phyloP scores from a whole-genome alignment of 1,140 invertebrate species.

The Calephelis virginiensis region DNA sequence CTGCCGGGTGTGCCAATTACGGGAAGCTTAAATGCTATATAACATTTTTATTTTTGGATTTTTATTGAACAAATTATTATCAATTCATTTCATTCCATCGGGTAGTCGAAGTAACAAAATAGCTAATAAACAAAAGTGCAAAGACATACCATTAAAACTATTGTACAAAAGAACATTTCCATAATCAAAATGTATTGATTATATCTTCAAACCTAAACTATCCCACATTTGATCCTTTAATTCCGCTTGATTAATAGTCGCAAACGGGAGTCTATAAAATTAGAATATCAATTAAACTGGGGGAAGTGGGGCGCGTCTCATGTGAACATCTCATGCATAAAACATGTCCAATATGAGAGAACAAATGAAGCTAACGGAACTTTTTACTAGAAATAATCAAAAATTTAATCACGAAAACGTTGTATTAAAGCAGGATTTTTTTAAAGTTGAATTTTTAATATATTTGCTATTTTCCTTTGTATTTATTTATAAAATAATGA shows the following conservation, averaged over 20 bases:
- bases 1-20: not conserved
- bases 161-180: not conserved
- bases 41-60: too few relatives aligned
- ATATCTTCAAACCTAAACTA: not conserved
- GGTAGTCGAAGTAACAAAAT: too few relatives aligned
- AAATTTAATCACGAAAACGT: too few relatives aligned
- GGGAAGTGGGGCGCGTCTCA: not conserved
- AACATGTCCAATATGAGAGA: constrained; percentile 11
- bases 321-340: constrained; percentile 9
- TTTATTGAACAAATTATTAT: too few relatives aligned
- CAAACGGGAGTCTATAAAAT: constrained; percentile 13
- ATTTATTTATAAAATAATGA: too few relatives aligned
- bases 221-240: not conserved
- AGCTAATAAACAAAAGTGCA: not conserved
- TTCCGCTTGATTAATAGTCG: not conserved
- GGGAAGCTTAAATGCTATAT: too few relatives aligned
- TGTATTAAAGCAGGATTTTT: too few relatives aligned
- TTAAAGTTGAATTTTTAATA: too few relatives aligned
- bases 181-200: too few relatives aligned
- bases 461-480: too few relatives aligned
- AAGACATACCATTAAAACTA: not conserved
- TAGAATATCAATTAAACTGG: constrained; percentile 8
- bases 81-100: too few relatives aligned
- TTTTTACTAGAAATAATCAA: too few relatives aligned
- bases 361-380: constrained; percentile 5